These are phyloP conservation scores for Hypercompe scribonia DNA, from an alignment of 2,888 invertebrate genomes.

Conservation along the genomic window DNA sequence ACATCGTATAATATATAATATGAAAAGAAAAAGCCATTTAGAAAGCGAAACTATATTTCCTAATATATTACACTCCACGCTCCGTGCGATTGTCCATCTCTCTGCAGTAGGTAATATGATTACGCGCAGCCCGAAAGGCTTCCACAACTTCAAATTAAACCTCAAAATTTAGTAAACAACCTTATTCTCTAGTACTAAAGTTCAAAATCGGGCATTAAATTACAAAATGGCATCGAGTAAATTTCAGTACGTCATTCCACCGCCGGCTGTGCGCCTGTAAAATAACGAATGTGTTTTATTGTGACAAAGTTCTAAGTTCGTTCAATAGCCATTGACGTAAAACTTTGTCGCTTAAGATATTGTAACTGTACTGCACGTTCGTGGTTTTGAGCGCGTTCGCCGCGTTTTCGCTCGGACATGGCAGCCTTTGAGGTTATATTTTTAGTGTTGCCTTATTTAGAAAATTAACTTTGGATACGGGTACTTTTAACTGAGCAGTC, in stretches of 20 bases:
- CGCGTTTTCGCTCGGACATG: conserved; percentile 74
- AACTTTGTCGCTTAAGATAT: conserved; percentile 59
- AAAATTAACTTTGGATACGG: conserved; percentile 47
- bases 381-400: conserved; percentile 68
- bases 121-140: conserved; percentile 61
- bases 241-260: conserved; percentile 55
- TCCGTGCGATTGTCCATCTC: conserved; percentile 48
- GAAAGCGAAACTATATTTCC: conserved; percentile 53
- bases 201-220: conserved; percentile 47
- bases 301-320: conserved; percentile 64
- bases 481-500: conserved; percentile 45
- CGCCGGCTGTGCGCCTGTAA: conserved; percentile 52
- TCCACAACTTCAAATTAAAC: conserved; percentile 45
- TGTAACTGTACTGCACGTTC: conserved; percentile 62
- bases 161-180: conserved; percentile 34
- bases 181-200: conserved; percentile 46
- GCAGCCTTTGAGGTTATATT: conserved; percentile 81
- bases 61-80: conserved; percentile 45
- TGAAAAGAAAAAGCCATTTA: conserved; percentile 38
- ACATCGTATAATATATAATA: conserved; percentile 6
- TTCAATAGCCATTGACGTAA: conserved; percentile 53
- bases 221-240: conserved; percentile 46
- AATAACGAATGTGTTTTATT: conserved; percentile 58
- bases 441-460: conserved; percentile 69
- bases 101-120: conserved; percentile 64